A percentile compares a stretch with the other conserved stretches of the same genome.
phyloP scores from a whole-genome alignment of 2,113 vertebrate species.

The Nycticebus coucang region DNA sequence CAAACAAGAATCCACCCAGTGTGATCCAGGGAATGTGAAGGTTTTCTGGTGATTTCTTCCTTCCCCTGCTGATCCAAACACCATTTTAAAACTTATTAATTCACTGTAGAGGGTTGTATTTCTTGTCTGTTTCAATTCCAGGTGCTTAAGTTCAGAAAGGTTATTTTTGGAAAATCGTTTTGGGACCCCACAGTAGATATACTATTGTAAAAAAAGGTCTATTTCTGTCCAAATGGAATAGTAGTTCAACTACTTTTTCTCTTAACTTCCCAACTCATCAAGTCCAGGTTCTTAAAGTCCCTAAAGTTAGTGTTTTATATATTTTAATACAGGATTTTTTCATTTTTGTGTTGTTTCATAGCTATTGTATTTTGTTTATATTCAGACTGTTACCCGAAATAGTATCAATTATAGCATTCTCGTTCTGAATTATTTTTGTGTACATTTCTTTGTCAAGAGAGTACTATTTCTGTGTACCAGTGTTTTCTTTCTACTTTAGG shows the following conservation, averaged over 20 bases:
- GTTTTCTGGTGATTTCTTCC: not conserved
- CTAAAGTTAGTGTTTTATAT: not conserved
- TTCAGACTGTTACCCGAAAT: not conserved
- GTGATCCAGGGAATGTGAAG: not conserved
- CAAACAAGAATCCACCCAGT: not conserved
- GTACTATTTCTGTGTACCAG: not conserved
- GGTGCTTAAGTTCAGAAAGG: not conserved
- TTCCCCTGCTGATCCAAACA: not conserved
- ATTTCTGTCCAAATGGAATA: constrained; percentile 9
- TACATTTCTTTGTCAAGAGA: not conserved
- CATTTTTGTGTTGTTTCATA: not conserved
- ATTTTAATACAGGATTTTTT: not conserved
- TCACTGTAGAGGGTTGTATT: not conserved
- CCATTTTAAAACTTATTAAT: not conserved
- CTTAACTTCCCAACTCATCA: not conserved
- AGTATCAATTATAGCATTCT: not conserved
- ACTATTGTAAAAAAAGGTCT: not conserved
- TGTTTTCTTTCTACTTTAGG: not conserved
- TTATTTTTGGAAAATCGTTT: constrained; percentile 38
- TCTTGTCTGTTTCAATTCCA: constrained; percentile 18
- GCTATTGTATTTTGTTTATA: not conserved
- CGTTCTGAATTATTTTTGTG: constrained; percentile 9
- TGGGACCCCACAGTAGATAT: not conserved
- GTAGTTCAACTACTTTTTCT: constrained; percentile 22
- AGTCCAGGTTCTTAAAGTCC: not conserved